Base-by-base conservation (phyloP, 2,113 vertebrate genomes). In the Lophotis ruficrista region DNA sequence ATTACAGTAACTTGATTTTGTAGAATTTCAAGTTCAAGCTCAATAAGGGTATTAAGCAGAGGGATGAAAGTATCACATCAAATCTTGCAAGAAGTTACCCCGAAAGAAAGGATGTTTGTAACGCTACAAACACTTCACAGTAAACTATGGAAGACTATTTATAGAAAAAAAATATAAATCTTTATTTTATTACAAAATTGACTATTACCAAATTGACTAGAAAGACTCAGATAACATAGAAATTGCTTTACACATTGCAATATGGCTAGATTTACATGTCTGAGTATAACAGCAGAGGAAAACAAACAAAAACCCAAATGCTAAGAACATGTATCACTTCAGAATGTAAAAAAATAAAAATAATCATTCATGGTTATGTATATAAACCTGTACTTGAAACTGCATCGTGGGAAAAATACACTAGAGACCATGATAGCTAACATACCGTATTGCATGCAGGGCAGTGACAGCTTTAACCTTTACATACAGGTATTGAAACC, bases 181-280 rank as follows among this genome's bases (percentile, higher is more conserved):
- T 92, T 83, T 94, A 92, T 85, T 97, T 90, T 66, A 61, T 89
- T 89, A 96, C 41, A 93, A 95, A 96, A 93, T 13, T 12, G 30
- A 35, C 35, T 70, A 23, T 94, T 87, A 84, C 25, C 69, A 89
- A 84, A 91, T 47, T 53, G 51, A 72, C 43, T 47, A 19, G 80
- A 80, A 91, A 93, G 23, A 38, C 30, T 60, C 73, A 41, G 38
- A 19, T 20, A 43, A 35, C 4, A 24, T 16, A 91, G 13, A 57
- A 60, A 75, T 14, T 51, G 20, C 17, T 75, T 92, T 53, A 54
- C n/a, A 66, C 19, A 21, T 10, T 38, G 41, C 38, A 28, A 30
- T 71, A 24, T 13, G 43, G 23, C 10, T 61, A 20, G 35, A 61
- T 80, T 51, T 60, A 83, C 50, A 80, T 4, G 11, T 48, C 23